phyloP scores from a whole-genome alignment of 2,888 invertebrate genomes.

The Aleiodes testaceus region DNA sequence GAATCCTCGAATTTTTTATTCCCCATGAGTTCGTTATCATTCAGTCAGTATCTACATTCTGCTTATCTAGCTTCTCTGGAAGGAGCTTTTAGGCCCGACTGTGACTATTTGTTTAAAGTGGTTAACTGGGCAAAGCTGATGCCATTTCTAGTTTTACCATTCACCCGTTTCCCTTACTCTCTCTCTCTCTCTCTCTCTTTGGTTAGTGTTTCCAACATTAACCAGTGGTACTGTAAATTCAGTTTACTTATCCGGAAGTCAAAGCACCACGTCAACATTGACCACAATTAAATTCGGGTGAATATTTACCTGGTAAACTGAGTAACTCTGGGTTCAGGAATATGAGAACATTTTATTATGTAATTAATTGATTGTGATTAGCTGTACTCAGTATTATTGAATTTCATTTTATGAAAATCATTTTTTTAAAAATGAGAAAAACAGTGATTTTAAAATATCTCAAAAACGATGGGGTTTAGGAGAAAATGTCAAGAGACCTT shows the following conservation, averaged over 20 bases:
- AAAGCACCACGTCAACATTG: constrained; percentile 53
- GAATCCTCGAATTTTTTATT: no score
- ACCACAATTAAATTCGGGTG: constrained; percentile 67
- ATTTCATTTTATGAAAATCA: constrained; percentile 30
- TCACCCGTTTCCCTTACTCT: constrained; percentile 13
- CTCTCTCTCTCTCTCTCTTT: constrained; percentile 4
- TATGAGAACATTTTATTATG: no score
- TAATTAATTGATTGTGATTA: no score
- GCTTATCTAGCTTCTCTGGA: no score
- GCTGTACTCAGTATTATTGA: constrained; percentile 3
- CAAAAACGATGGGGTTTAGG: background rate
- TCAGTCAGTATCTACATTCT: no score
- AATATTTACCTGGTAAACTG: constrained; percentile 64
- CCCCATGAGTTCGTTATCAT: no score
- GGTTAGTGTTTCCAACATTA: constrained; percentile 34
- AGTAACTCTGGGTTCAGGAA: constrained; percentile 48
- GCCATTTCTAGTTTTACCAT: constrained; percentile 42
- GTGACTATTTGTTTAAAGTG: constrained; percentile 38
- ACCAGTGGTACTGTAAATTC: constrained; percentile 58
- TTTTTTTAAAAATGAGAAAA: background rate
- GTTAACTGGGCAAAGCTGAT: constrained; percentile 42
- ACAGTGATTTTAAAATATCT: background rate
- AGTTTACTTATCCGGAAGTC: constrained; percentile 67
- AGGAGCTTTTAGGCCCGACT: constrained; percentile 19
- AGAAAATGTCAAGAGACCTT: background rate